A percentile compares a stretch with the other conserved stretches of the same genome.
phyloP scores from a whole-genome alignment of 2,888 invertebrate species.

The Hypomecis atomaria region DNA sequence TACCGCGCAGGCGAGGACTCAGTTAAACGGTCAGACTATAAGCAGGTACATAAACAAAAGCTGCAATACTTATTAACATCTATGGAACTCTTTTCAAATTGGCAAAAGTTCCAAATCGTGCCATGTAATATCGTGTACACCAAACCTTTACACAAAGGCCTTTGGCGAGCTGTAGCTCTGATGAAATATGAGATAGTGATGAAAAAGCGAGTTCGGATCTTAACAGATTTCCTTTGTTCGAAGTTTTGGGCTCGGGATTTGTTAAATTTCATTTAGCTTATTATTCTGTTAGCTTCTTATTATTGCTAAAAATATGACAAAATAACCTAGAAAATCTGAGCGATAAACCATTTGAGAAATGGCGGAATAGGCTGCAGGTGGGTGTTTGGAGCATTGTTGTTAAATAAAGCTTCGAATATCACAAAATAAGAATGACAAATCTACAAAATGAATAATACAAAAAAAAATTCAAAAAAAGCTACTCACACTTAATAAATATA shows the following conservation, averaged over 20 bases:
- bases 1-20: too few species aligned
- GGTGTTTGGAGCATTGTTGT: too few species aligned
- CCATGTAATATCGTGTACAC: slow-evolving; percentile 13
- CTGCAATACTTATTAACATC: background rate
- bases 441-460: too few species aligned
- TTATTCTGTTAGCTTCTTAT: slow-evolving; percentile 22
- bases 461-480: too few species aligned
- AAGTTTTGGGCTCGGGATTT: slow-evolving; percentile 31
- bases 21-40: too few species aligned
- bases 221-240: slow-evolving; percentile 52
- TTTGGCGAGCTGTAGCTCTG: slow-evolving; percentile 51
- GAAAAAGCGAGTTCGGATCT: slow-evolving; percentile 55
- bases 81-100: background rate
- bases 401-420: too few species aligned
- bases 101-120: slow-evolving; percentile 2
- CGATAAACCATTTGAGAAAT: too few species aligned
- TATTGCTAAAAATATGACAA: background rate
- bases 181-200: slow-evolving; percentile 64
- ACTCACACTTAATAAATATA: too few species aligned
- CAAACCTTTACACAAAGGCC: slow-evolving; percentile 58
- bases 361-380: background rate
- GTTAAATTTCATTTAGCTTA: slow-evolving; percentile 24
- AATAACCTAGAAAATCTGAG: background rate
- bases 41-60: too few species aligned
- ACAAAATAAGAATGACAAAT: too few species aligned